phyloP scores from a whole-genome alignment of 1,140 invertebrate species.

The Hycleus phaleratus region DNA sequence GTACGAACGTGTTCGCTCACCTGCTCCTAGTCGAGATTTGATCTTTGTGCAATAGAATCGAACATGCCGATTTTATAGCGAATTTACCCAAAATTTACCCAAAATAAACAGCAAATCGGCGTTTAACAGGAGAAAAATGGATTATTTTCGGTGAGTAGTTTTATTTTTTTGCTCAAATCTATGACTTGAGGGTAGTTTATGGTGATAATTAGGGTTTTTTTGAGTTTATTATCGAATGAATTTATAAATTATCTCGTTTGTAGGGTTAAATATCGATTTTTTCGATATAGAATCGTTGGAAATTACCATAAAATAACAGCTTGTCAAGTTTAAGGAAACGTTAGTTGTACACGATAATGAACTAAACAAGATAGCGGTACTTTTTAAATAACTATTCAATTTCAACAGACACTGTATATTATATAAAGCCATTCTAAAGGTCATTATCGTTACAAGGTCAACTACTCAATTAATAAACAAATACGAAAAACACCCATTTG shows the following conservation, averaged over 20 bases:
- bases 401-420: neutral
- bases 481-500: conserved; percentile 1
- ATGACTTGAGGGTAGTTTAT: too few species aligned
- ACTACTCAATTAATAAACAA: conserved; percentile 2
- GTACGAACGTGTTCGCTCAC: conserved; percentile 14
- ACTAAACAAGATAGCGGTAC: conserved; percentile 8
- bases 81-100: neutral
- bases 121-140: neutral
- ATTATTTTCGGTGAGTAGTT: neutral
- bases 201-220: too few species aligned
- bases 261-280: too few species aligned
- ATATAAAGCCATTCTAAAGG: neutral
- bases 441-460: conserved; percentile 10
- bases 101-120: neutral
- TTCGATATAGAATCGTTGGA: too few species aligned
- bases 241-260: too few species aligned
- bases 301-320: too few species aligned
- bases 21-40: conserved; percentile 1
- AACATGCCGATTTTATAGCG: neutral
- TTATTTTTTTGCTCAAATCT: neutral
- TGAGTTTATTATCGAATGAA: too few species aligned
- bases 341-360: neutral
- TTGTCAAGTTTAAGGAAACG: neutral
- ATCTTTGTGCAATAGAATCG: too few species aligned
- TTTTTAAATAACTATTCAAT: conserved; percentile 4